Conservation (phyloP, 2,113 vertebrate species). For the Pterocles gutturalis region DNA sequence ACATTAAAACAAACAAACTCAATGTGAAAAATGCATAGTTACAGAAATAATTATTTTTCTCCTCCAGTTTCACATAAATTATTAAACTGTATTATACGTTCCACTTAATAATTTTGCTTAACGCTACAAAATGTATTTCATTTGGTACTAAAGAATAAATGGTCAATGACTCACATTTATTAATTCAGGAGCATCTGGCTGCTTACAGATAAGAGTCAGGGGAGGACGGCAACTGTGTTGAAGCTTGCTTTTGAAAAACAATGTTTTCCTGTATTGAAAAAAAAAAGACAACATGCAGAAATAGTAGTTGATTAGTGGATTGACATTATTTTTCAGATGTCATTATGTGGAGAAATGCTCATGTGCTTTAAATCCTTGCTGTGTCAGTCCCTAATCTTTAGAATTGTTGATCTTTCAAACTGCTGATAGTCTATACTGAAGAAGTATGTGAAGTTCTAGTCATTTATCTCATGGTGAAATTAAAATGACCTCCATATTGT, state of each 20-base stretch:
- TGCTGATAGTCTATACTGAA: constrained; percentile 28
- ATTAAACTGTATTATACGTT: background rate
- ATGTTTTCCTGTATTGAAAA: background rate
- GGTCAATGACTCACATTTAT: constrained; percentile 35
- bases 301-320: constrained; percentile 13
- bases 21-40: background rate
- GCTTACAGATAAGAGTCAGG: constrained; percentile 70
- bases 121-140: constrained; percentile 42
- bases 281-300: background rate
- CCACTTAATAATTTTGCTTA: constrained; percentile 49
- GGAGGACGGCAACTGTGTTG: background rate
- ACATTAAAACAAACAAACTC: constrained; percentile 17
- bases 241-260: constrained; percentile 22
- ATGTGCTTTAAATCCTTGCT: constrained; percentile 17
- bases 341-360: constrained; percentile 16
- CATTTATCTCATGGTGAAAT: background rate
- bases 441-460: background rate
- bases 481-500: background rate
- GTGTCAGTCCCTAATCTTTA: background rate
- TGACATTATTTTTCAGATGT: constrained; percentile 50
- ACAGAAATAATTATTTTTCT: background rate
- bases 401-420: background rate
- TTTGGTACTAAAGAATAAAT: constrained; percentile 56
- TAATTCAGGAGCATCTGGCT: constrained; percentile 72
- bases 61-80: background rate